Conservation (phyloP, 2,113 vertebrate genomes). For the Uropsilus gracilis region DNA sequence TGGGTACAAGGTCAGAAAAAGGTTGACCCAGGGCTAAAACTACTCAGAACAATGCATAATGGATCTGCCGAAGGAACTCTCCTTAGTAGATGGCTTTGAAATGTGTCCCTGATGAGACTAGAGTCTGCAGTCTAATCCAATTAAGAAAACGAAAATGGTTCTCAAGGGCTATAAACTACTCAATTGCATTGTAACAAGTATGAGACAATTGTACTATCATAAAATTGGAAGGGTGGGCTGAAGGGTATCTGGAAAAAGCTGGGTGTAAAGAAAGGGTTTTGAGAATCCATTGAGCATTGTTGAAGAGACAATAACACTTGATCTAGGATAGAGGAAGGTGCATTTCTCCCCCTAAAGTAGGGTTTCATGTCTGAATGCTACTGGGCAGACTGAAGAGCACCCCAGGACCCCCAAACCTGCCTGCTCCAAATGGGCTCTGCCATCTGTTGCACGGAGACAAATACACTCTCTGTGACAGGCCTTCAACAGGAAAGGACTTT, state of each 20-base stretch:
- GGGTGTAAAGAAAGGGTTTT: neutral
- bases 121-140: constrained; percentile 41
- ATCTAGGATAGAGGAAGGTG: neutral
- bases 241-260: constrained; percentile 18
- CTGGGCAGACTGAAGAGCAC: too few relatives aligned
- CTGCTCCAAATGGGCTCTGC: too few relatives aligned
- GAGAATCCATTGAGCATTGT: neutral
- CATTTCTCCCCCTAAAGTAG: neutral
- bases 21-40: neutral
- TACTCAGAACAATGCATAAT: constrained; percentile 21
- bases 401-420: too few relatives aligned
- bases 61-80: neutral
- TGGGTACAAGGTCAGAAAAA: constrained; percentile 23
- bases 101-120: constrained; percentile 41
- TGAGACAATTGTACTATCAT: constrained; percentile 19
- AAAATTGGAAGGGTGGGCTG: constrained; percentile 34
- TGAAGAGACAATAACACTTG: neutral
- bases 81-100: constrained; percentile 41
- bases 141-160: constrained; percentile 49
- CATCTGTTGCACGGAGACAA: too few relatives aligned
- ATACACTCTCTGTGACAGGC: too few relatives aligned
- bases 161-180: constrained; percentile 45
- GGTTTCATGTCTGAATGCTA: neutral
- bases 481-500: too few relatives aligned
- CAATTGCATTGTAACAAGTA: neutral